These are phyloP conservation scores for Calycopis cecrops DNA, from an alignment of 1,140 invertebrate genomes.

Conservation along the genomic window DNA sequence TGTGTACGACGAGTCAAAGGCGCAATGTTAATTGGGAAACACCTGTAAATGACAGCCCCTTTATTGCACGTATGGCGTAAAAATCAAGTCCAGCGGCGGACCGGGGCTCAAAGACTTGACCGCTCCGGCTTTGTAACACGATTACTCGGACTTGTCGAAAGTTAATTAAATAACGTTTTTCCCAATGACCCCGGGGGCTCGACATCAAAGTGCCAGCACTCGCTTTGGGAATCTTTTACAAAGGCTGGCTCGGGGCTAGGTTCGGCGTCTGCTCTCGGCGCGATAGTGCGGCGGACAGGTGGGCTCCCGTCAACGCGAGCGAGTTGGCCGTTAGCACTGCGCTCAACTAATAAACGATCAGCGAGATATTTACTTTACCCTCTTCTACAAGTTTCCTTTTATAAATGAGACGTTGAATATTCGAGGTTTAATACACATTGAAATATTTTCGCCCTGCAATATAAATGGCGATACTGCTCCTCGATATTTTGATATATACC, in stretches of 20 bases:
- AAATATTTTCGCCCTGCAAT: no score
- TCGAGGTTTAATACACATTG: no score
- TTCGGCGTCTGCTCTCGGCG: constrained; percentile 47
- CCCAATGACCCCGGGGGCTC: constrained; percentile 63
- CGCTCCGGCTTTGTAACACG: constrained; percentile 69
- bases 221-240: constrained; percentile 63
- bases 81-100: constrained; percentile 52
- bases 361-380: neutral
- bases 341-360: constrained; percentile 17
- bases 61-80: constrained; percentile 59
- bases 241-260: constrained; percentile 58
- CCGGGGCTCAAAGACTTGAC: constrained; percentile 61
- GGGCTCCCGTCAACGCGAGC: constrained; percentile 44
- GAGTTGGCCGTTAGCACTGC: no score
- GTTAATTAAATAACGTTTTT: constrained; percentile 75
- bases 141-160: constrained; percentile 72
- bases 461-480: neutral
- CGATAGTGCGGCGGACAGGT: constrained; percentile 47
- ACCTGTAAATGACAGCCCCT: constrained; percentile 68
- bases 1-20: constrained; percentile 58
- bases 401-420: neutral
- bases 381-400: constrained; percentile 1
- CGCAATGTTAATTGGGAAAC: constrained; percentile 69
- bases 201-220: constrained; percentile 61
- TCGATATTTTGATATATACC: no score